phyloP scores from a whole-genome alignment of 1,140 invertebrate genomes.

The Oedothorax gibbosus region DNA sequence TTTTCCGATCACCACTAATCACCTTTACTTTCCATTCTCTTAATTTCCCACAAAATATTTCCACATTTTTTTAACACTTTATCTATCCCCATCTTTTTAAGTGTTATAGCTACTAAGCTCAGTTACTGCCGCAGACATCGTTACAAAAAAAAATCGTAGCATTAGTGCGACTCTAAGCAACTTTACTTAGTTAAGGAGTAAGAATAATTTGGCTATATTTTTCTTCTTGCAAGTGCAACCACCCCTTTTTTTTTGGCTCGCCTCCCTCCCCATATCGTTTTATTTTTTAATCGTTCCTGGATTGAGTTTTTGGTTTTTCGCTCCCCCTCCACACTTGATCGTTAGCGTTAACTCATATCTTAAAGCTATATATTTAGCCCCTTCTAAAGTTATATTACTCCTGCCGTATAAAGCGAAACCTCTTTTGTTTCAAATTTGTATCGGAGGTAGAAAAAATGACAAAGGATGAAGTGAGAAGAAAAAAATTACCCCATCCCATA shows the following conservation, averaged over 20 bases:
- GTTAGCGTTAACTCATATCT: slow-evolving; percentile 25
- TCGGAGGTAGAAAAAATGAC: slow-evolving; percentile 23
- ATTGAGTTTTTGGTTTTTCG: slow-evolving; percentile 28
- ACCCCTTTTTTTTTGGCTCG: neutral
- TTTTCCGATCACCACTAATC: neutral
- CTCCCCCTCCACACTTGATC: neutral
- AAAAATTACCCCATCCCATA: slow-evolving; percentile 17
- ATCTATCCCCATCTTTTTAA: neutral
- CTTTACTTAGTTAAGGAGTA: slow-evolving; percentile 42
- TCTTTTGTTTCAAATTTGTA: too few species aligned
- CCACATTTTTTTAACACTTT: neutral
- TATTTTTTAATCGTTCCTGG: slow-evolving; percentile 41
- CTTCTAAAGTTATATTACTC: slow-evolving; percentile 17
- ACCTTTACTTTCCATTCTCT: neutral
- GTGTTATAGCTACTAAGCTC: slow-evolving; percentile 45
- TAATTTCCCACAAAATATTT: neutral
- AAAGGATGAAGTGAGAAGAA: slow-evolving; percentile 9
- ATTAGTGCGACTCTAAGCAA: slow-evolving; percentile 48
- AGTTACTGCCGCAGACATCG: neutral
- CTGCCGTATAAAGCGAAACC: too few species aligned
- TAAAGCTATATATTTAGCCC: slow-evolving; percentile 32
- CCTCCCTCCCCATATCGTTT: slow-evolving; percentile 17
- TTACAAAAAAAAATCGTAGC: slow-evolving; percentile 34
- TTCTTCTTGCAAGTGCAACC: slow-evolving; percentile 1
- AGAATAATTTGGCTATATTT: slow-evolving; percentile 40